Evolutionary conservation across 23 tunicate genomes (phyloP), one percentile per base, ranked within the genome.

Genomic region (Styela plicata): DNA sequence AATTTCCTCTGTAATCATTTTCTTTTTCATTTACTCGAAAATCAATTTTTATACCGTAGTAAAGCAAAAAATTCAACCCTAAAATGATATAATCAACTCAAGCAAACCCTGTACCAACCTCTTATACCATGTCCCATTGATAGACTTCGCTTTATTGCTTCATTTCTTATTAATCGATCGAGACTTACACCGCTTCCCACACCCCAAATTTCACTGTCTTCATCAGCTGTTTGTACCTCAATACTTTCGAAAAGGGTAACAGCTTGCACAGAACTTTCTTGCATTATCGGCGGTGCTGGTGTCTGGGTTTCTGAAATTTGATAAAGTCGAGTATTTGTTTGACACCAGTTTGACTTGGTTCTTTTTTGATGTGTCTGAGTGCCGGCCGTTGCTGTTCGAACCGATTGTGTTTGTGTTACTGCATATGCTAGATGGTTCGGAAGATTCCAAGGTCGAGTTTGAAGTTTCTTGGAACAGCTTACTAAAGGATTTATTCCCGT

Each of bases 81-180:
- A n/a, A n/a, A n/a, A n/a, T n/a, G n/a, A n/a, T n/a, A n/a, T n/a
- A n/a, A n/a, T n/a, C n/a, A n/a, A n/a, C n/a, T n/a, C n/a, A n/a
- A n/a, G n/a, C n/a, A n/a, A n/a, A n/a, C n/a, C n/a, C n/a, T n/a
- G n/a, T n/a, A n/a, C n/a, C n/a, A 5, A 26, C 31, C 71, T 25
- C 71, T 26, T 19, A 71, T 28, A 22, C 81, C 66, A 23, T 33
- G 53, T 24, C 66, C 81, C 2, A 85, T 68, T 69, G 89, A 85
- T 30, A 37, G 76, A 3, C 74, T 82, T 73, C 89, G 80, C 83
- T 85, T 86, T 76, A 73, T 83, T 3, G 74, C 89, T 78, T 84
- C 73, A 1, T 68, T 34, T 34, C 88, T 83, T 3, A 91, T 85
- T 0, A 91, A 34, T 31, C 82, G 77, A 66, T 91, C 97, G 17